Percentiles rank a stretch among this genome's conserved stretches.
Conservation (phyloP, 2,113 vertebrate species). For the Polypterus bichir region DNA sequence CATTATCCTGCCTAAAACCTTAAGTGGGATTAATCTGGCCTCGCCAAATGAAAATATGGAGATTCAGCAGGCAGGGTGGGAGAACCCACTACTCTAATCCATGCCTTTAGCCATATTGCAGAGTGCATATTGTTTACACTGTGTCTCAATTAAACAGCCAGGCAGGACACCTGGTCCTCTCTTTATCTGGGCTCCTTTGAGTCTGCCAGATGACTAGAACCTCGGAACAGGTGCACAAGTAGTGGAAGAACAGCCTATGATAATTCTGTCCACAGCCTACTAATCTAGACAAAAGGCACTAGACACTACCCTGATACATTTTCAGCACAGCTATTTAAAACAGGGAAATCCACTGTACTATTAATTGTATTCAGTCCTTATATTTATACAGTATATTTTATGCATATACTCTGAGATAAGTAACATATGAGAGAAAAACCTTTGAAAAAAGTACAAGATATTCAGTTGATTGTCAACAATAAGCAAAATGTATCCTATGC, state of each 20-base stretch:
- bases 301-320: too few relatives aligned
- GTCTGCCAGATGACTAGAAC: slow-evolving; percentile 65
- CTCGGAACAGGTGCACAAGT: slow-evolving; percentile 60
- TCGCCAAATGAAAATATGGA: background rate
- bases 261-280: slow-evolving; percentile 42
- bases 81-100: slow-evolving; percentile 41
- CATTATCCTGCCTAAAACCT: slow-evolving; percentile 5
- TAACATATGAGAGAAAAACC: slow-evolving; percentile 21
- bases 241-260: slow-evolving; percentile 42
- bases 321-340: too few relatives aligned
- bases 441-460: slow-evolving; percentile 22
- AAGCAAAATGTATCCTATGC: too few relatives aligned
- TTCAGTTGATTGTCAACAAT: too few relatives aligned
- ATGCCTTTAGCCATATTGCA: slow-evolving; percentile 53
- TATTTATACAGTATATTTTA: too few relatives aligned
- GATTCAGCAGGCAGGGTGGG: background rate
- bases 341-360: too few relatives aligned
- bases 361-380: too few relatives aligned
- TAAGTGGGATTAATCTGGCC: slow-evolving; percentile 4
- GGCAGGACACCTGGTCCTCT: slow-evolving; percentile 63
- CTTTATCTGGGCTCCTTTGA: slow-evolving; percentile 54
- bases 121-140: slow-evolving; percentile 58
- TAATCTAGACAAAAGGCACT: slow-evolving; percentile 44
- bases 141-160: slow-evolving; percentile 58
- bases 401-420: too few relatives aligned